A percentile compares a stretch with the other conserved stretches of the same genome.
Evolutionary conservation across 1,140 invertebrate genomes (phyloP).

Genomic region (Drosophila kikkawai): DNA sequence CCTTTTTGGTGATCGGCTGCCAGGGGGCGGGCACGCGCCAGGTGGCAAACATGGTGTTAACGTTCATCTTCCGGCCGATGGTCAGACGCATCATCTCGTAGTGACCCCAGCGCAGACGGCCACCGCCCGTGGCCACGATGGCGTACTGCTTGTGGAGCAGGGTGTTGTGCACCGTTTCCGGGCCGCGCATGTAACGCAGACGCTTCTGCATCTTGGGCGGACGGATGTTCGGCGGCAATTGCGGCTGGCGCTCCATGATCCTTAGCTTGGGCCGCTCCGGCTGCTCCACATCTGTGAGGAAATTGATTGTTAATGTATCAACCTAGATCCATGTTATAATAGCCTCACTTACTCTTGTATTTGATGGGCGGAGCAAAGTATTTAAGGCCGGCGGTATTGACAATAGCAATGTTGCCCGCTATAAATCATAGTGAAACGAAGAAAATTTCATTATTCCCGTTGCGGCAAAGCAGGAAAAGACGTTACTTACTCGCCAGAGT

Average conservation of each 20-base stretch:
- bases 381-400: constrained; percentile 86
- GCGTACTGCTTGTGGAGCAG: constrained; percentile 96
- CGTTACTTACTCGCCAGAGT: constrained; percentile 37
- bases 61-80: constrained; percentile 90
- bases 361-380: constrained; percentile 87
- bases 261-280: constrained; percentile 90
- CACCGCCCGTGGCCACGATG: constrained; percentile 94
- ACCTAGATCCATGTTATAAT: too few relatives aligned
- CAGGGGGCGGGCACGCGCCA: constrained; percentile 98
- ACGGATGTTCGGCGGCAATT: constrained; percentile 88
- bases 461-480: background rate
- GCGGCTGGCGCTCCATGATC: constrained; percentile 90
- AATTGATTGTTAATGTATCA: background rate
- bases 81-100: constrained; percentile 94
- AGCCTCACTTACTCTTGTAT: constrained; percentile 86
- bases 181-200: constrained; percentile 94
- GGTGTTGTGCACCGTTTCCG: constrained; percentile 93
- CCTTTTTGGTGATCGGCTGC: constrained; percentile 97
- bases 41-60: constrained; percentile 94
- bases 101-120: constrained; percentile 91
- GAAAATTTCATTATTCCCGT: background rate
- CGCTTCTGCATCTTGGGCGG: constrained; percentile 94
- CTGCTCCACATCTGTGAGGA: constrained; percentile 89
- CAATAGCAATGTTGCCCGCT: constrained; percentile 52
- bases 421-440: background rate